Conservation (phyloP, 1,140 invertebrate genomes). For the Reticulitermes speratus region DNA sequence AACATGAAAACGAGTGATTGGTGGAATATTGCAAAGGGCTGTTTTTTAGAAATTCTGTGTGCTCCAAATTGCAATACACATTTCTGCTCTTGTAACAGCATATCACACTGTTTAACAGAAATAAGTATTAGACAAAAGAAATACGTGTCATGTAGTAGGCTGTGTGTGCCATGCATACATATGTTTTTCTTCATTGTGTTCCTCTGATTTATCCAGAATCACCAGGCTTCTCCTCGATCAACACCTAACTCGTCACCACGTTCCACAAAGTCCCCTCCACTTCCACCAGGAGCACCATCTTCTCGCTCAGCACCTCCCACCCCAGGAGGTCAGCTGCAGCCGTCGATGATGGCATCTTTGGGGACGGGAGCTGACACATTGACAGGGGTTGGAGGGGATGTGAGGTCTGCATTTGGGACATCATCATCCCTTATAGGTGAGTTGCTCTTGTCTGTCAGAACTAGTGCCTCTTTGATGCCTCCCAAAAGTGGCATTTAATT, state of each 20-base stretch:
- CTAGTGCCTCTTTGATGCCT: neutral
- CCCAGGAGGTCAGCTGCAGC: slow-evolving; percentile 56
- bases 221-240: slow-evolving; percentile 83
- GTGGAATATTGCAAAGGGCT: too few relatives aligned
- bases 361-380: slow-evolving; percentile 51
- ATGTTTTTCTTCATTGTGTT: too few relatives aligned
- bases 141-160: too few relatives aligned
- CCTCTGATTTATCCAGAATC: slow-evolving; percentile 57
- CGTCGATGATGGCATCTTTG: slow-evolving; percentile 50
- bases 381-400: slow-evolving; percentile 56
- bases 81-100: too few relatives aligned
- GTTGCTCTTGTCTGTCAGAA: neutral
- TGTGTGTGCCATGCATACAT: too few relatives aligned
- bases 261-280: slow-evolving; percentile 83
- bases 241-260: slow-evolving; percentile 89
- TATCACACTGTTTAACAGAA: too few relatives aligned
- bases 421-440: slow-evolving; percentile 32
- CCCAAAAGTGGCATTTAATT: too few relatives aligned
- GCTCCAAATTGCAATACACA: too few relatives aligned
- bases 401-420: slow-evolving; percentile 49
- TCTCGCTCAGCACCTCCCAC: slow-evolving; percentile 69
- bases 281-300: slow-evolving; percentile 55
- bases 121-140: too few relatives aligned
- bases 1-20: too few relatives aligned
- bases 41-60: too few relatives aligned